Conservation (phyloP, 2,888 invertebrate species). For the Drosophila paranaensis region DNA sequence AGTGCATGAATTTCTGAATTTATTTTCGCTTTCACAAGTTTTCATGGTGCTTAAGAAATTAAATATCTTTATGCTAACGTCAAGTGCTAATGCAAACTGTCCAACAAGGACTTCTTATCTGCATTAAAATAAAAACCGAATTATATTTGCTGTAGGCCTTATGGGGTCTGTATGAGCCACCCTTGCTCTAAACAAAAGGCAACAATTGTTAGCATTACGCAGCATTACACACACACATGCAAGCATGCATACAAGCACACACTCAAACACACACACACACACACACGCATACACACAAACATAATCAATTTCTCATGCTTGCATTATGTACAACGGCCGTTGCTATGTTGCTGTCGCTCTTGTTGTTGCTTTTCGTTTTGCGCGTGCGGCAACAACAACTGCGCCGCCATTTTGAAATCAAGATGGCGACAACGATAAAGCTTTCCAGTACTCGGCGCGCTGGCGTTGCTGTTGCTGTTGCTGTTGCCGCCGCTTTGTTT, state of each 20-base stretch:
- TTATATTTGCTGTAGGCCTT: background rate
- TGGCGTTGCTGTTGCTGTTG: conserved; percentile 17
- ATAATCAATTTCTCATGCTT: conserved; percentile 19
- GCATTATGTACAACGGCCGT: conserved; percentile 11
- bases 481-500: conserved; percentile 24
- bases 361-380: conserved; percentile 17
- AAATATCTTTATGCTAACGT: background rate
- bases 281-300: conserved; percentile 4
- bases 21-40: background rate
- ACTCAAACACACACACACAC: background rate
- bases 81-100: background rate
- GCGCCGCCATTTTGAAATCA: conserved; percentile 72
- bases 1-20: background rate
- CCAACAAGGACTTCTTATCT: background rate
- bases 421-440: conserved; percentile 73
- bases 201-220: conserved; percentile 3
- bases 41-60: background rate
- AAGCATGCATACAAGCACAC: background rate
- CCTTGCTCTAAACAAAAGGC: conserved; percentile 5
- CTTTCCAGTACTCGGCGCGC: conserved; percentile 34
- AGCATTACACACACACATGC: conserved; percentile 1
- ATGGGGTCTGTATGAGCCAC: background rate
- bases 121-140: background rate
- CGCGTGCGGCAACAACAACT: conserved; percentile 46
- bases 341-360: conserved; percentile 15